These are phyloP conservation scores for Hypena proboscidalis DNA, from an alignment of 2,888 invertebrate species.

Conservation along the genomic window DNA sequence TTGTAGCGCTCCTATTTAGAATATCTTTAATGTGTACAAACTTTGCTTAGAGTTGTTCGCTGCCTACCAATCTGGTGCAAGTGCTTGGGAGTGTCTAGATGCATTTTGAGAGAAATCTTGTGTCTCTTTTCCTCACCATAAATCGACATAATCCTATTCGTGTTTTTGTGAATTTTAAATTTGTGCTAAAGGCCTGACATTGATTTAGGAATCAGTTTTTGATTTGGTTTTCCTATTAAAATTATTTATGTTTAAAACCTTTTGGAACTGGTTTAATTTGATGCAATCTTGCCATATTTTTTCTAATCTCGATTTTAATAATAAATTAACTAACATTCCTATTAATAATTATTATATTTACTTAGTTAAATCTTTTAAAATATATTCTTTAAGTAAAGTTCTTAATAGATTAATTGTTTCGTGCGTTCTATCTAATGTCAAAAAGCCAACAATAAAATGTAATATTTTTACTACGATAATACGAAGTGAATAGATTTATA, in stretches of 20 bases:
- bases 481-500: too few species aligned
- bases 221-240: slow-evolving; percentile 10
- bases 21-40: slow-evolving; percentile 2
- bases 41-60: slow-evolving; percentile 13
- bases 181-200: slow-evolving; percentile 28
- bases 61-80: slow-evolving; percentile 4
- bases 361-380: too few species aligned
- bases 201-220: slow-evolving; percentile 16
- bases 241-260: slow-evolving; percentile 13
- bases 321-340: too few species aligned
- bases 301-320: too few species aligned
- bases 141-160: slow-evolving; percentile 5
- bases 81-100: slow-evolving; percentile 16
- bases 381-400: too few species aligned
- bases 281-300: too few species aligned
- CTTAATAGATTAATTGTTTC: too few species aligned
- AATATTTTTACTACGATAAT: too few species aligned
- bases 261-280: slow-evolving; percentile 29
- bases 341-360: too few species aligned
- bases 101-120: slow-evolving; percentile 2
- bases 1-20: slow-evolving; percentile 2
- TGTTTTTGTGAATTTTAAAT: slow-evolving; percentile 24
- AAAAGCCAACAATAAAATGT: too few species aligned
- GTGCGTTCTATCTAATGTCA: too few species aligned
- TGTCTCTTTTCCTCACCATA: slow-evolving; percentile 2